Evolutionary conservation across 1,140 invertebrate genomes (phyloP).

Genomic region (Alviniconcha marisindica): DNA sequence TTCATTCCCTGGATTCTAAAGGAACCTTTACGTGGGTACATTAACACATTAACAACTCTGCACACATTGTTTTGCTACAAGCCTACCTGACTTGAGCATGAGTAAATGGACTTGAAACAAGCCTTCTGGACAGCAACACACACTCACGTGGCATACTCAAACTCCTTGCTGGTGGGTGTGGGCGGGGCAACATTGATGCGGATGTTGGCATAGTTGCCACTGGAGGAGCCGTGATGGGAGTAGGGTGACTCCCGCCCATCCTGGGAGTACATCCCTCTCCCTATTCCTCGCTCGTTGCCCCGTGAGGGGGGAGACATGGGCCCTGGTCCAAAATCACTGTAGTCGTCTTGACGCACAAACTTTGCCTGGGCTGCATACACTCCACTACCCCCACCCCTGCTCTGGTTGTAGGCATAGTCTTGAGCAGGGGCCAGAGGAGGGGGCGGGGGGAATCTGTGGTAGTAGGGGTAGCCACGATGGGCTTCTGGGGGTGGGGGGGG

Average conservation of each 20-base stretch:
- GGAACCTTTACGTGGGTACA: too few species aligned
- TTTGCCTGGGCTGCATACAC: slow-evolving; percentile 34
- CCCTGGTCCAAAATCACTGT: slow-evolving; percentile 36
- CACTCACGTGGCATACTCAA: slow-evolving; percentile 30
- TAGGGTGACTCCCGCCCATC: slow-evolving; percentile 14
- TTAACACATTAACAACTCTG: too few species aligned
- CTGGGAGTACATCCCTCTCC: background rate
- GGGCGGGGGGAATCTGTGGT: slow-evolving; percentile 48
- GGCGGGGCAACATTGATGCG: slow-evolving; percentile 49
- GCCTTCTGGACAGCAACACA: too few species aligned
- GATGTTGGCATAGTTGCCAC: slow-evolving; percentile 46
- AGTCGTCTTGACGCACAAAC: slow-evolving; percentile 42
- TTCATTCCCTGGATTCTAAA: too few species aligned
- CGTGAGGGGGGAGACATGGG: slow-evolving; percentile 31
- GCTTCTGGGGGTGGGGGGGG: slow-evolving; percentile 57
- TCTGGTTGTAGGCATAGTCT: slow-evolving; percentile 38
- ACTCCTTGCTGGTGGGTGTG: slow-evolving; percentile 47
- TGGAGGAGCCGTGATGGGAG: background rate
- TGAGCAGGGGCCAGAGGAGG: slow-evolving; percentile 41
- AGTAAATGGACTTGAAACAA: too few species aligned
- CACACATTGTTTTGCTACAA: too few species aligned
- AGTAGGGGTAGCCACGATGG: slow-evolving; percentile 29
- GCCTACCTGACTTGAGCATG: too few species aligned
- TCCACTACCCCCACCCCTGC: slow-evolving; percentile 36
- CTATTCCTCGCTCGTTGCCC: background rate